Evolutionary conservation across 2,113 vertebrate genomes (phyloP).

Genomic region (Charadrius vociferus): DNA sequence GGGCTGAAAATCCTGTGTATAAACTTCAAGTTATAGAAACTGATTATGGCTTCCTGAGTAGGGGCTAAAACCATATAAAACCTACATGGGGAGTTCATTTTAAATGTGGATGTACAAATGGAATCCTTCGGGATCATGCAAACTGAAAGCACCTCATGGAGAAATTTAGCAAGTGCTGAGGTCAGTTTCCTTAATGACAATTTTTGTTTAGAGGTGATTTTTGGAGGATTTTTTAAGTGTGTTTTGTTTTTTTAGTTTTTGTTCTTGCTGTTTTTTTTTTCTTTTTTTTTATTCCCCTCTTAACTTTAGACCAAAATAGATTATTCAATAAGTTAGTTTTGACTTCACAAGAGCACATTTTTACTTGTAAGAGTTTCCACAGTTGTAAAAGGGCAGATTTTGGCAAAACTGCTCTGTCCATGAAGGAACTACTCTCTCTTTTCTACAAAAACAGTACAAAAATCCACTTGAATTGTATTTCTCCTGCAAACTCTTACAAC

Average conservation of each 20-base stretch:
- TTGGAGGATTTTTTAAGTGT: background rate
- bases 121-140: background rate
- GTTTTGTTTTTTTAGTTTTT: background rate
- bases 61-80: background rate
- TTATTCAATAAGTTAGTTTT: background rate
- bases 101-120: background rate
- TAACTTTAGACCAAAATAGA: background rate
- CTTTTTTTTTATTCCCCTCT: rapidly evolving
- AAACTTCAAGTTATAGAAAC: background rate
- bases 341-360: background rate
- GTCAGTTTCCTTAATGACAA: background rate
- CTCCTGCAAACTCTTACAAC: background rate
- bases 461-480: background rate
- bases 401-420: background rate
- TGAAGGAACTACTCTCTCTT: background rate
- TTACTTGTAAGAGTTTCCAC: background rate
- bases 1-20: background rate
- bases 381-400: background rate
- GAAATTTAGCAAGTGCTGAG: background rate
- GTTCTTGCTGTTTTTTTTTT: background rate
- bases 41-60: background rate
- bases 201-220: background rate
- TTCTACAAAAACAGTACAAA: background rate
- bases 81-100: background rate
- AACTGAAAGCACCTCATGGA: background rate